Percentiles rank a stretch among this genome's conserved stretches.
Conservation (phyloP, 1,140 invertebrate species). For the Anoplolepis gracilipes region DNA sequence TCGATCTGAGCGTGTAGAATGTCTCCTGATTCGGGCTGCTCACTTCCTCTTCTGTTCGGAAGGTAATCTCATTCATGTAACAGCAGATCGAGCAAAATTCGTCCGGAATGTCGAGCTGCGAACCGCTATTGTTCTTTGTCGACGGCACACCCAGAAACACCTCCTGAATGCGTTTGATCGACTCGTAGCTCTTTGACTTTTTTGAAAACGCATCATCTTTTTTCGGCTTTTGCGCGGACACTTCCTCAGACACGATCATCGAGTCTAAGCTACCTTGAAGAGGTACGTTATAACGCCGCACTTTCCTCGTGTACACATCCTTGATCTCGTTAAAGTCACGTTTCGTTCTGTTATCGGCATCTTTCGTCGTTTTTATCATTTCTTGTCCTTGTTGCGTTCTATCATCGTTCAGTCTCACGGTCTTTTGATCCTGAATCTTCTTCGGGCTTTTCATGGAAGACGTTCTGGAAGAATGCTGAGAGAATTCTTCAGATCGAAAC, state of each 20-base stretch:
- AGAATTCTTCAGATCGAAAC: background rate
- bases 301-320: constrained; percentile 53
- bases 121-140: constrained; percentile 78
- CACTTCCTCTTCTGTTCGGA: constrained; percentile 60
- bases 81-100: constrained; percentile 83
- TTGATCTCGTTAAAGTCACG: constrained; percentile 44
- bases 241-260: constrained; percentile 74
- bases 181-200: constrained; percentile 84
- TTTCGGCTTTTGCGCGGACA: constrained; percentile 41
- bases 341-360: background rate
- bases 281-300: constrained; percentile 67
- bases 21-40: constrained; percentile 73
- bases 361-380: constrained; percentile 4
- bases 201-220: constrained; percentile 73
- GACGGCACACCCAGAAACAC: constrained; percentile 56
- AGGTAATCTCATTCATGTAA: constrained; percentile 76
- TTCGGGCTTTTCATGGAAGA: constrained; percentile 33
- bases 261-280: constrained; percentile 83
- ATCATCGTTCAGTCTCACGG: constrained; percentile 5
- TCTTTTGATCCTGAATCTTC: constrained; percentile 12
- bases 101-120: constrained; percentile 76
- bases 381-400: constrained; percentile 4
- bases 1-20: constrained; percentile 80
- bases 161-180: constrained; percentile 78
- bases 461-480: constrained; percentile 9